A percentile compares a stretch with the other conserved stretches of the same genome.
Conservation (phyloP, 2,888 invertebrate species). For the Dryococelus australis region DNA sequence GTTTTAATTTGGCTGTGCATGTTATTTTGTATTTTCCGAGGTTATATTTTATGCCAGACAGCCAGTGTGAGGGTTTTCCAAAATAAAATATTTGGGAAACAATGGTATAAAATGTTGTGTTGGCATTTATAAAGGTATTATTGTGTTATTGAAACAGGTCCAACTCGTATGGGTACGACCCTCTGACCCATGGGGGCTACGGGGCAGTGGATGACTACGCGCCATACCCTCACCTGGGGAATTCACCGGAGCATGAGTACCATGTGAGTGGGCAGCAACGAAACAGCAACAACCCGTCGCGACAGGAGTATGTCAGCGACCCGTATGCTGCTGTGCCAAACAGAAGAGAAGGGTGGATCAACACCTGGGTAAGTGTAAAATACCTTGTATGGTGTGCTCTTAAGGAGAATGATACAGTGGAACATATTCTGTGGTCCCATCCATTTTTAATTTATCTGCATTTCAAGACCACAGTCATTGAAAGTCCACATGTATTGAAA, state of each 20-base stretch:
- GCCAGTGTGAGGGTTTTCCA: too few species aligned
- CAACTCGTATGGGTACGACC: conserved; percentile 69
- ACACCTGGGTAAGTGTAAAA: conserved; percentile 76
- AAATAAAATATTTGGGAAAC: too few species aligned
- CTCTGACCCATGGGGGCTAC: conserved; percentile 82
- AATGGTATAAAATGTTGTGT: too few species aligned
- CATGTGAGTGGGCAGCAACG: conserved; percentile 68
- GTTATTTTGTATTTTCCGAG: too few species aligned
- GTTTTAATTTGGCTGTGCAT: too few species aligned
- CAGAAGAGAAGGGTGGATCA: conserved; percentile 87
- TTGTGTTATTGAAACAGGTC: neutral
- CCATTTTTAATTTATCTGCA: neutral
- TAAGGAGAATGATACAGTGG: too few species aligned
- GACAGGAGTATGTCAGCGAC: conserved; percentile 82
- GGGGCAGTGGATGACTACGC: conserved; percentile 85
- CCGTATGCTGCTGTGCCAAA: conserved; percentile 88
- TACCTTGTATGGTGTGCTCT: too few species aligned
- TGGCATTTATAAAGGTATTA: too few species aligned
- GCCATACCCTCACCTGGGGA: conserved; percentile 79
- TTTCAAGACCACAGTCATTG: neutral
- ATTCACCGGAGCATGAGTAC: conserved; percentile 64
- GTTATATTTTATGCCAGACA: too few species aligned
- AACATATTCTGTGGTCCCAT: neutral
- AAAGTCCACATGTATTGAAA: neutral
- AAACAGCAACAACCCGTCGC: conserved; percentile 69